These are phyloP conservation scores for Egretta garzetta DNA, from an alignment of 2,113 vertebrate genomes.

Conservation along the genomic window DNA sequence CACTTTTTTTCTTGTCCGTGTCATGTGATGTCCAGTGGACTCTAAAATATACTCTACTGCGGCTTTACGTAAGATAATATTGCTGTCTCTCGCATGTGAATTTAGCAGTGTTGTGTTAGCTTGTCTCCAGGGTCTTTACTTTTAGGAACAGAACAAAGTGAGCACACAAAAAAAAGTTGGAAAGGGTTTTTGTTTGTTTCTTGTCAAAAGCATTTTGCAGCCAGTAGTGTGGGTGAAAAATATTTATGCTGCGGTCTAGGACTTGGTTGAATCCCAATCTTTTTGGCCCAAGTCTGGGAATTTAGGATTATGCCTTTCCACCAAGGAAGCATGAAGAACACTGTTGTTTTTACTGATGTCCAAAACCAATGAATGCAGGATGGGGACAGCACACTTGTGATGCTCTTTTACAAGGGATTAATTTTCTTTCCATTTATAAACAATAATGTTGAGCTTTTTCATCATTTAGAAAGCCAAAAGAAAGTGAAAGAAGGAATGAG, in stretches of 20 bases:
- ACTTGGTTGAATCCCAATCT: conserved; percentile 55
- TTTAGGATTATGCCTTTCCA: conserved; percentile 54
- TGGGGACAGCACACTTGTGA: not conserved
- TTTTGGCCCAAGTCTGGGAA: conserved; percentile 49
- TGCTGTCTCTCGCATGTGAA: not conserved
- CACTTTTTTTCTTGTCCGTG: not conserved
- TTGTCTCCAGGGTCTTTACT: conserved; percentile 29
- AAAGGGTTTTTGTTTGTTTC: conserved; percentile 62
- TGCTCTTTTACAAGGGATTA: not conserved
- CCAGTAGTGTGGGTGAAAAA: conserved; percentile 60
- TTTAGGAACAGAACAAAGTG: not conserved
- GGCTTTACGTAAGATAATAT: not conserved
- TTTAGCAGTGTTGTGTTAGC: not conserved
- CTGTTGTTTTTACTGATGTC: conserved; percentile 18
- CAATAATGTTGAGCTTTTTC: conserved; percentile 34
- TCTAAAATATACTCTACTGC: not conserved
- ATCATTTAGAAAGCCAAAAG: conserved; percentile 36
- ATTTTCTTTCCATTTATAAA: conserved; percentile 51
- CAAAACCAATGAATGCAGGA: not conserved
- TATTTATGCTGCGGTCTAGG: conserved; percentile 67
- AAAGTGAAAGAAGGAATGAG: conserved; percentile 30
- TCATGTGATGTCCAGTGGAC: not conserved
- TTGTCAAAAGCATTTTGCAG: conserved; percentile 67
- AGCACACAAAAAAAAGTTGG: not conserved
- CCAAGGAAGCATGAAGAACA: conserved; percentile 16